Base-by-base conservation (phyloP, 30 jellyfish, hydroid and myxozoan genomes). In the Nemopilema nomurai region DNA sequence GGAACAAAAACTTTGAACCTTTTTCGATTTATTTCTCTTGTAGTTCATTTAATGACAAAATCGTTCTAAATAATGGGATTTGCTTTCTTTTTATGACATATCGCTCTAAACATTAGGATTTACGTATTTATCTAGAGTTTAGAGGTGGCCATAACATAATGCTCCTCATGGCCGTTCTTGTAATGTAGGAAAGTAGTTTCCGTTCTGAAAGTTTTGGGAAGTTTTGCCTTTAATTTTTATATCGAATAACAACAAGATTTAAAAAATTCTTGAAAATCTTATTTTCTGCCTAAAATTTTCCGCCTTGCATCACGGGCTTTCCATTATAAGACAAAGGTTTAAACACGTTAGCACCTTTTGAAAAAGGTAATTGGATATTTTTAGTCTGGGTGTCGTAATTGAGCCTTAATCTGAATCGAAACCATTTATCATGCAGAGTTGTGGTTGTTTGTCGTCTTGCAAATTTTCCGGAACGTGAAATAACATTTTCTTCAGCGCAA, bases 121-220 rank as follows among this genome's bases (percentile, higher is more conserved):
- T n/a, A n/a, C n/a, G n/a, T n/a, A n/a, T n/a, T n/a, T n/a, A n/a
- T n/a, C n/a, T n/a, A n/a, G n/a, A n/a, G n/a, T n/a, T n/a, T n/a
- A n/a, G n/a, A n/a, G n/a, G n/a, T n/a, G n/a, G n/a, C n/a, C n/a
- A n/a, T n/a, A n/a, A n/a, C n/a, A n/a, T n/a, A n/a, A n/a, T n/a
- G 72, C 72, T 63, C 72, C 72, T 63, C 29, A 8, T 63, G 72
- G 72, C 72, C 72, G 27, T 63, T n/a, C 72, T 63, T 63, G 72
- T 63, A 63, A 63, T 63, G 72, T 24, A 63, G 72, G 7, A 63
- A 4, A 63, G 29, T 63, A 63, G 20, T 63, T 63, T 63, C 18
- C 72, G 72, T 63, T 63, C 27, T 8, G 72, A 63, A 3, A 19
- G 29, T n/a, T 24, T 24, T 63, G 13, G 57, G 57, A 4, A 63